These are phyloP conservation scores for Platorchestia sp. DNA, from an alignment of 1,140 invertebrate genomes.

Conservation along the genomic window DNA sequence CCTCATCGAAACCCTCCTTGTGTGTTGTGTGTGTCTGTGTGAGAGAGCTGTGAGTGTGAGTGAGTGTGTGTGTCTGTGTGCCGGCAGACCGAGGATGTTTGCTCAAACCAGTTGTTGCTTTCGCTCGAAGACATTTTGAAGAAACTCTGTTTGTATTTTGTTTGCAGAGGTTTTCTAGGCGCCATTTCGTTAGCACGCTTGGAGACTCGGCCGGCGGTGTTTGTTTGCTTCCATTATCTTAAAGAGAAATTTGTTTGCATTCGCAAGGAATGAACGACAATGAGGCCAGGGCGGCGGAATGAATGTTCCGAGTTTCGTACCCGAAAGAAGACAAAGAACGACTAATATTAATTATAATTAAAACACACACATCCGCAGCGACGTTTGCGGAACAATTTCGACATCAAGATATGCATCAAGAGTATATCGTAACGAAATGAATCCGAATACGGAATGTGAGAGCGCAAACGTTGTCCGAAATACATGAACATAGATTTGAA, in stretches of 20 bases:
- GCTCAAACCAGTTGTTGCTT: not conserved
- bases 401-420: too few relatives aligned
- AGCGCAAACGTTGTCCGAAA: too few relatives aligned
- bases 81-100: not conserved
- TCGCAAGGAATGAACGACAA: not conserved
- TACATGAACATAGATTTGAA: too few relatives aligned
- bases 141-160: not conserved
- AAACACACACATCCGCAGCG: too few relatives aligned
- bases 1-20: not conserved
- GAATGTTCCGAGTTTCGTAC: not conserved
- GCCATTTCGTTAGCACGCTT: not conserved
- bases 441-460: too few relatives aligned
- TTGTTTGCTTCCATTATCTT: constrained; percentile 38
- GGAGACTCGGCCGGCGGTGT: not conserved
- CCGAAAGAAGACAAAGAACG: not conserved
- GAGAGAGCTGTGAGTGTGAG: too few relatives aligned
- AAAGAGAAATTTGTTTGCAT: constrained; percentile 22
- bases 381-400: too few relatives aligned
- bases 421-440: too few relatives aligned
- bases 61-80: not conserved
- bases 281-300: not conserved
- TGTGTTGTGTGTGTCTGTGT: not conserved
- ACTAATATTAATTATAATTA: too few relatives aligned
- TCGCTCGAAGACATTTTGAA: constrained; percentile 22
- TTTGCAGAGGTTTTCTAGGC: constrained; percentile 6